Evolutionary conservation across 2,888 invertebrate genomes (phyloP).

Genomic region (Abscondita cerata): DNA sequence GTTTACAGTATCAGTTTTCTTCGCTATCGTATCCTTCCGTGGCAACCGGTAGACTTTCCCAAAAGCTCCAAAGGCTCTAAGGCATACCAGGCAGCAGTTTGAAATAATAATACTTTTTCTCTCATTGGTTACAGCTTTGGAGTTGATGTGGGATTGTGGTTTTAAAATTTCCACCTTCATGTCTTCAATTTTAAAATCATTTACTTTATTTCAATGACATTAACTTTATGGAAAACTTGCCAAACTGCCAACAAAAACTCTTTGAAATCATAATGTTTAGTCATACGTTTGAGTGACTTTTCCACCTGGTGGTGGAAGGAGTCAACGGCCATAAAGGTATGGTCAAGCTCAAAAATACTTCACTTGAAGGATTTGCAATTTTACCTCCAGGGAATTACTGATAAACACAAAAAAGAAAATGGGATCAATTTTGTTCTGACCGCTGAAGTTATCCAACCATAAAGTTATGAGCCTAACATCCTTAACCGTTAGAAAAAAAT

Average conservation of each 20-base stretch:
- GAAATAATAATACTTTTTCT: constrained; percentile 1
- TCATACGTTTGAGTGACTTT: constrained; percentile 12
- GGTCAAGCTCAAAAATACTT: constrained; percentile 32
- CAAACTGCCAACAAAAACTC: constrained; percentile 38
- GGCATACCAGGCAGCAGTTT: constrained; percentile 3
- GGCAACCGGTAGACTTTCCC: constrained; percentile 1
- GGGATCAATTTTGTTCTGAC: constrained; percentile 32
- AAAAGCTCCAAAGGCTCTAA: constrained; percentile 1
- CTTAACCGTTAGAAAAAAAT: constrained; percentile 25
- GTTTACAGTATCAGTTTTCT: too few species aligned
- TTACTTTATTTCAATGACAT: constrained; percentile 18
- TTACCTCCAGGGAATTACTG: constrained; percentile 27
- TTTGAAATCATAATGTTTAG: constrained; percentile 30
- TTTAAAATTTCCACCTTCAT: constrained; percentile 1
- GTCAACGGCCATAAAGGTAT: constrained; percentile 32
- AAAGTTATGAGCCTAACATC: constrained; percentile 26
- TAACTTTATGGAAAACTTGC: too few species aligned
- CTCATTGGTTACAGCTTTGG: too few species aligned
- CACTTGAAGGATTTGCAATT: constrained; percentile 20
- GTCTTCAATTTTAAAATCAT: constrained; percentile 24
- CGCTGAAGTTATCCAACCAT: constrained; percentile 36
- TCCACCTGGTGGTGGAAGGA: constrained; percentile 33
- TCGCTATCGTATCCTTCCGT: too few species aligned
- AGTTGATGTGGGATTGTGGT: neutral
- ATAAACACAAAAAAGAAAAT: constrained; percentile 32